Base-by-base conservation (phyloP, 2,797 vertebrate species). In the Anguilla megastoma region DNA sequence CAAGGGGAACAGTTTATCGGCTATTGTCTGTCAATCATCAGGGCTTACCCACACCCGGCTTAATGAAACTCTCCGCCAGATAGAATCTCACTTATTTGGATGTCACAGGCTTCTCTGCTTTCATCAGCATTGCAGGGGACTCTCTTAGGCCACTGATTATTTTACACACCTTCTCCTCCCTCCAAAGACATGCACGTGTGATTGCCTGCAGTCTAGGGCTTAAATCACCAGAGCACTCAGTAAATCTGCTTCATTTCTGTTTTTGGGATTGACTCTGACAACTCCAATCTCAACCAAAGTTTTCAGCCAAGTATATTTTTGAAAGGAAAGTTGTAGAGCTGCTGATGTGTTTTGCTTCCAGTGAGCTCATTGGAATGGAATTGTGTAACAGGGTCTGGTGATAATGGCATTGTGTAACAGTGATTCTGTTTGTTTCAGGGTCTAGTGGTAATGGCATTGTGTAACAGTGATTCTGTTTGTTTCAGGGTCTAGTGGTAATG, bases 401-500 rank as follows among this genome's bases (percentile, higher is more conserved):
- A 24, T 82, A n/a, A 82, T 82, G 41, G 36, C 41, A 41, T 7
- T 82, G 79, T 82, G 79, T 50, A 50, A 82, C 33, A 18, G 79
- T 48, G 45, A 82, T 66, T 48, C 5, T 50, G 41, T 50, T 10
- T 82, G 36, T 50, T 82, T 82, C 45, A 50, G 0, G 18, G 41
- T n/a, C 79, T 45, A 12, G 10, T 83, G n/a, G 24, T 52, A 52
- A 83, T 83, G 48, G 45, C 24, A 21, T 0, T 83, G 80, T n/a
- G 50, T 83, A n/a, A 52, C 8, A 16, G 80, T 84, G 52, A 88
- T 33, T 90, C 52, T 66, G 5, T 52, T 52, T 85, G 80, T 60
- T 85, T 56, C 87, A 98, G 97, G 96, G 97, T 3, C 94, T 97
- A 87, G 97, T 97, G 41, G 97, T 97, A 89, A 97, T 98, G 96